Percentiles rank a stretch among this genome's conserved stretches.
Conservation (phyloP, 2,888 invertebrate species). For the Macrosoma leucophasiata region DNA sequence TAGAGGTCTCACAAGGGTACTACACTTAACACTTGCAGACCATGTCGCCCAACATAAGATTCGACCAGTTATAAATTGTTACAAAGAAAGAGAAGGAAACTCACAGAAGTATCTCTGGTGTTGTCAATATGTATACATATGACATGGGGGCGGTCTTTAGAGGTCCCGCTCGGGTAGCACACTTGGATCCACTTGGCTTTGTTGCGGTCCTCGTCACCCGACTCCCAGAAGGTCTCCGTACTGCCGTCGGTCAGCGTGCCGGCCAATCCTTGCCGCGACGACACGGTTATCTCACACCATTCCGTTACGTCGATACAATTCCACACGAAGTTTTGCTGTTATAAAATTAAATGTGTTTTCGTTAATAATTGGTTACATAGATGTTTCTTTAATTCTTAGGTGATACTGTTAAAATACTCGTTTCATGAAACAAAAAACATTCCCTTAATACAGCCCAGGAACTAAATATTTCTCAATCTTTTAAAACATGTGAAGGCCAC, state of each 20-base stretch:
- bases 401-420: no score
- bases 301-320: constrained; percentile 84
- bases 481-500: no score
- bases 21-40: no score
- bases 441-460: no score
- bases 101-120: constrained; percentile 90
- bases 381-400: no score
- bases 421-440: no score
- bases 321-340: constrained; percentile 77
- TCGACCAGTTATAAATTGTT: no score
- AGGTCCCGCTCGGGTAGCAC: constrained; percentile 53
- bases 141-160: constrained; percentile 78
- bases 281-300: constrained; percentile 87
- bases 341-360: not conserved
- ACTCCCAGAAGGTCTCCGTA: constrained; percentile 99
- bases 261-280: constrained; percentile 95
- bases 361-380: no score
- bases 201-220: constrained; percentile 96
- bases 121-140: constrained; percentile 96
- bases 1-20: no score
- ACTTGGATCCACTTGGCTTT: constrained; percentile 89
- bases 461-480: no score
- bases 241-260: constrained; percentile 94
- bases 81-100: constrained; percentile 17
- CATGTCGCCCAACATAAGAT: no score